Percentiles rank a stretch among this genome's conserved stretches.
phyloP scores from a whole-genome alignment of 2,888 invertebrate genomes.

The Andrena bucephala region DNA sequence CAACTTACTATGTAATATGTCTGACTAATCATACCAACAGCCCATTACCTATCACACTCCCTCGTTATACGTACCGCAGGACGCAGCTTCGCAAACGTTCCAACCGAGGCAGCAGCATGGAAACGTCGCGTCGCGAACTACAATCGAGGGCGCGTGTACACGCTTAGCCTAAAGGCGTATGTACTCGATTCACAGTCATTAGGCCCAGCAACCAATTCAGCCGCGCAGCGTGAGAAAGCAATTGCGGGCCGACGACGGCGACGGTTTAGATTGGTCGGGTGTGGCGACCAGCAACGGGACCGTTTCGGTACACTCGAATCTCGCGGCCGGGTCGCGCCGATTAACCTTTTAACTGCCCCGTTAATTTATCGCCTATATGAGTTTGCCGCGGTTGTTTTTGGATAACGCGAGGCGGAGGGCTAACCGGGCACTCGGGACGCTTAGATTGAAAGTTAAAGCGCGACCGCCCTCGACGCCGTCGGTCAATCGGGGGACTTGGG shows the following conservation, averaged over 20 bases:
- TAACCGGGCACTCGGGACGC: slow-evolving; percentile 12
- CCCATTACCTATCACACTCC: too few species aligned
- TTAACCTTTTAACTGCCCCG: slow-evolving; percentile 56
- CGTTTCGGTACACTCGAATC: slow-evolving; percentile 57
- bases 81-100: not conserved
- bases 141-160: slow-evolving; percentile 11
- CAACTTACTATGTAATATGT: too few species aligned
- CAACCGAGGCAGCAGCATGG: not conserved
- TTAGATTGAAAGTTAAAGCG: slow-evolving; percentile 40
- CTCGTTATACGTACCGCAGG: too few species aligned
- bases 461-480: slow-evolving; percentile 8
- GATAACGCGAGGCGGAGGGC: slow-evolving; percentile 14
- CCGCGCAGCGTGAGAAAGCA: slow-evolving; percentile 59
- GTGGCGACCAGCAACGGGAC: slow-evolving; percentile 38
- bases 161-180: slow-evolving; percentile 21
- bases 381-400: slow-evolving; percentile 50
- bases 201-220: slow-evolving; percentile 21
- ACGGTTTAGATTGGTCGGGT: slow-evolving; percentile 42
- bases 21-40: too few species aligned
- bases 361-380: slow-evolving; percentile 57
- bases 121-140: not conserved
- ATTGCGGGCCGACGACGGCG: slow-evolving; percentile 33
- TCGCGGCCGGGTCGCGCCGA: slow-evolving; percentile 46
- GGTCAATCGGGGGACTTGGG: slow-evolving; percentile 24
- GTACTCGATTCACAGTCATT: slow-evolving; percentile 39